Percentiles rank a stretch among this genome's conserved stretches.
Evolutionary conservation across 2,888 invertebrate genomes (phyloP).

Genomic region (Dendrolimus houi): DNA sequence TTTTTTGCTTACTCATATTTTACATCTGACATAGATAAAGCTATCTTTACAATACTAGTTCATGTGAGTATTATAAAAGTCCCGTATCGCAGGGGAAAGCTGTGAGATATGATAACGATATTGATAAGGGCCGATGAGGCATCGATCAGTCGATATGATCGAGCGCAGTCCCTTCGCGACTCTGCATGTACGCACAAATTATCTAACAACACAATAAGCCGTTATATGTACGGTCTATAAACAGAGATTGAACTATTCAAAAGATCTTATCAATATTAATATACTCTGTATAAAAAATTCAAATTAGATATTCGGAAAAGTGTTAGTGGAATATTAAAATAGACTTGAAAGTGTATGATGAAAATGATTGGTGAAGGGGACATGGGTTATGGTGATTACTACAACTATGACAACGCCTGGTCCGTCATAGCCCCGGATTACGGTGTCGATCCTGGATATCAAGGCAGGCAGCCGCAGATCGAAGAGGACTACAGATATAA

Average conservation of each 20-base stretch:
- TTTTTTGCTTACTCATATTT: conserved; percentile 19
- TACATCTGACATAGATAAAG: conserved; percentile 59
- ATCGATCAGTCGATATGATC: conserved; percentile 69
- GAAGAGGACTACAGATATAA: conserved; percentile 83
- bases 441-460: conserved; percentile 66
- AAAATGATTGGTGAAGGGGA: conserved; percentile 76
- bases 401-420: conserved; percentile 80
- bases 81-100: conserved; percentile 68
- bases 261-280: conserved; percentile 4
- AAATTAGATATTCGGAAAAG: conserved; percentile 11
- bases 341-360: conserved; percentile 44
- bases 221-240: conserved; percentile 24
- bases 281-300: conserved; percentile 10
- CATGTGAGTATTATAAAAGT: conserved; percentile 58
- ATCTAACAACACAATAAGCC: conserved; percentile 26
- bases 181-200: conserved; percentile 22
- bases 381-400: conserved; percentile 74
- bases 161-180: conserved; percentile 34
- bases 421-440: conserved; percentile 84
- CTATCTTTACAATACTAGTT: conserved; percentile 36
- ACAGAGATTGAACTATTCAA: conserved; percentile 25
- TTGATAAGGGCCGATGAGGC: conserved; percentile 64
- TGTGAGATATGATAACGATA: conserved; percentile 72
- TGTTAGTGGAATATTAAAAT: conserved; percentile 3
- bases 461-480: conserved; percentile 47